Percentiles rank a stretch among this genome's conserved stretches.
Conservation (phyloP, 2,113 vertebrate genomes). For the Cricetomys ansorgei region DNA sequence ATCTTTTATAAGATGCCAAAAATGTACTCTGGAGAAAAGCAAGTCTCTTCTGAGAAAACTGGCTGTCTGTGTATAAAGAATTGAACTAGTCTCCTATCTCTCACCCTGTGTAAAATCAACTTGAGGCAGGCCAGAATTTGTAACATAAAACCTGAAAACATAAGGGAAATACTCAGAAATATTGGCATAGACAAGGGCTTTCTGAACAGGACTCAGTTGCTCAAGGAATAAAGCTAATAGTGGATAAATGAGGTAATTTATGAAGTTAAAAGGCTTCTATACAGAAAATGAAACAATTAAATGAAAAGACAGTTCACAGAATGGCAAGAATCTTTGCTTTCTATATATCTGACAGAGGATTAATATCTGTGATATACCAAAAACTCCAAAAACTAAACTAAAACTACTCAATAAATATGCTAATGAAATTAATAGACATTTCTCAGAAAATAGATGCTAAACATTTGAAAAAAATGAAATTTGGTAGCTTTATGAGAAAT, state of each 20-base stretch:
- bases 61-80: background rate
- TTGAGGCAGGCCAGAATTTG: no score
- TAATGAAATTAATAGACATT: background rate
- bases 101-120: background rate
- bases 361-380: background rate
- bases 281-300: background rate
- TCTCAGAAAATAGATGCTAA: background rate
- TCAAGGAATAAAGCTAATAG: background rate
- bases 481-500: background rate
- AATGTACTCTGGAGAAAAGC: background rate
- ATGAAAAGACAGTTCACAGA: background rate
- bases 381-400: background rate
- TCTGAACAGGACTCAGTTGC: background rate
- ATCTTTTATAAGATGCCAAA: background rate
- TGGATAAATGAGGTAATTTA: background rate
- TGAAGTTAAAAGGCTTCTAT: background rate
- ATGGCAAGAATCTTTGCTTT: background rate
- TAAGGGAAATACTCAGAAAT: background rate
- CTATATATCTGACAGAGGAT: background rate
- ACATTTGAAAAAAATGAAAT: background rate
- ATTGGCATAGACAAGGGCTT: background rate
- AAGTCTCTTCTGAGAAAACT: background rate
- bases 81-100: background rate
- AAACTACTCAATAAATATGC: background rate
- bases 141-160: background rate